phyloP scores from a whole-genome alignment of 1,140 invertebrate species.

The Drosophila subpulchrella region DNA sequence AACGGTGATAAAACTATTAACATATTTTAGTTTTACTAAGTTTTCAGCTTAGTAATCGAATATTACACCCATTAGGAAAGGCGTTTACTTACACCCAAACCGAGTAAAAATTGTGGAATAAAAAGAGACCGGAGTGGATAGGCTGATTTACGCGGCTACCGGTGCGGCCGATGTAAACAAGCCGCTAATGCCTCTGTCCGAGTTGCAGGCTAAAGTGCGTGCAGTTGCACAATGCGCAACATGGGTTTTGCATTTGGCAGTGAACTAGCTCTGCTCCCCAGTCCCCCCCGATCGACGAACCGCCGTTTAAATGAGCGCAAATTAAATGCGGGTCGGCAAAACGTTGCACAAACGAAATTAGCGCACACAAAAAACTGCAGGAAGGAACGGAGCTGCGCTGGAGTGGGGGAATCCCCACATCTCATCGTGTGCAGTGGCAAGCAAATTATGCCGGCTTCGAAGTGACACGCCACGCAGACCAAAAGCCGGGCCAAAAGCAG shows the following conservation, averaged over 20 bases:
- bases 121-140: background rate
- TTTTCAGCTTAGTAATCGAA: no score
- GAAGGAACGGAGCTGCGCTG: background rate
- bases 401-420: slow-evolving; percentile 20
- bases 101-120: background rate
- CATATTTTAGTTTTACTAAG: no score
- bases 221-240: slow-evolving; percentile 64
- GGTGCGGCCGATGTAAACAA: slow-evolving; percentile 53
- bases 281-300: slow-evolving; percentile 9
- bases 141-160: slow-evolving; percentile 18
- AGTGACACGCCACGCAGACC: slow-evolving; percentile 60
- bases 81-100: background rate
- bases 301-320: slow-evolving; percentile 74
- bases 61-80: background rate
- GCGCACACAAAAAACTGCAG: slow-evolving; percentile 38
- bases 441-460: slow-evolving; percentile 72
- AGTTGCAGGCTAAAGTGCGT: slow-evolving; percentile 64
- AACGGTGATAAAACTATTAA: no score
- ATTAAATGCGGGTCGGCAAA: slow-evolving; percentile 77
- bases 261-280: slow-evolving; percentile 1
- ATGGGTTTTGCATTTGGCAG: slow-evolving; percentile 74
- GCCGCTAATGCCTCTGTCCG: slow-evolving; percentile 45
- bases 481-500: slow-evolving; percentile 33
- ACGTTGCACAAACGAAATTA: slow-evolving; percentile 69
- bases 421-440: slow-evolving; percentile 67